These are phyloP conservation scores for Apis mellifera DNA, from an alignment of 1,140 invertebrate genomes.

Conservation along the genomic window DNA sequence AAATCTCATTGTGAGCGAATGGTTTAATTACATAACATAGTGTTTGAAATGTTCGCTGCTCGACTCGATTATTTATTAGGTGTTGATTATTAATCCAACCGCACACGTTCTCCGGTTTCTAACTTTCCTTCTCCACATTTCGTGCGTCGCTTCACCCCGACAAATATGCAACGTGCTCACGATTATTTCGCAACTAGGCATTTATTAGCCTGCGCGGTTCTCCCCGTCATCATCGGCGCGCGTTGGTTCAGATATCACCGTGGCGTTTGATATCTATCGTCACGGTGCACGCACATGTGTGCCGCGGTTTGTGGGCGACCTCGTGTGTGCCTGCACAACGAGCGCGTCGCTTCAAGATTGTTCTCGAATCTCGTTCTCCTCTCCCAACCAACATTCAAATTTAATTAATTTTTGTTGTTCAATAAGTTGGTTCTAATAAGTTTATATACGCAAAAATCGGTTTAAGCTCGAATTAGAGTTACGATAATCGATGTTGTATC, in stretches of 20 bases:
- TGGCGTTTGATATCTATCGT: slow-evolving; percentile 69
- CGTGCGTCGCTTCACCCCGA: background rate
- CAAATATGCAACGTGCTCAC: slow-evolving; percentile 15
- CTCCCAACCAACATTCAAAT: too few species aligned
- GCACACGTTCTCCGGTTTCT: background rate
- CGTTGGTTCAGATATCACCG: slow-evolving; percentile 60
- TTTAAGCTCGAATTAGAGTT: too few species aligned
- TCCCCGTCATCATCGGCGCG: slow-evolving; percentile 27
- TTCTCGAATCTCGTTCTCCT: background rate
- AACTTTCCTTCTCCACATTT: background rate
- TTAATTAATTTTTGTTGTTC: too few species aligned
- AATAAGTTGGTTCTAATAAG: too few species aligned
- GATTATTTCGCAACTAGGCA: slow-evolving; percentile 20
- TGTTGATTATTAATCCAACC: background rate
- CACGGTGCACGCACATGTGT: slow-evolving; percentile 77
- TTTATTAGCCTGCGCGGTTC: background rate
- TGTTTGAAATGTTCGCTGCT: too few species aligned
- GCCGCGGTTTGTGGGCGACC: slow-evolving; percentile 71
- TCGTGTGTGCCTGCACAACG: slow-evolving; percentile 57
- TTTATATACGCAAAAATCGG: too few species aligned
- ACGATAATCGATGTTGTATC: background rate
- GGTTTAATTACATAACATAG: too few species aligned
- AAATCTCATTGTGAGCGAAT: too few species aligned
- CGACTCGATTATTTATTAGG: background rate
- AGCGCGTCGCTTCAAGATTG: background rate